A percentile compares a stretch with the other conserved stretches of the same genome.
phyloP scores from a whole-genome alignment of 2,888 invertebrate genomes.

The Epicampocera succincta region DNA sequence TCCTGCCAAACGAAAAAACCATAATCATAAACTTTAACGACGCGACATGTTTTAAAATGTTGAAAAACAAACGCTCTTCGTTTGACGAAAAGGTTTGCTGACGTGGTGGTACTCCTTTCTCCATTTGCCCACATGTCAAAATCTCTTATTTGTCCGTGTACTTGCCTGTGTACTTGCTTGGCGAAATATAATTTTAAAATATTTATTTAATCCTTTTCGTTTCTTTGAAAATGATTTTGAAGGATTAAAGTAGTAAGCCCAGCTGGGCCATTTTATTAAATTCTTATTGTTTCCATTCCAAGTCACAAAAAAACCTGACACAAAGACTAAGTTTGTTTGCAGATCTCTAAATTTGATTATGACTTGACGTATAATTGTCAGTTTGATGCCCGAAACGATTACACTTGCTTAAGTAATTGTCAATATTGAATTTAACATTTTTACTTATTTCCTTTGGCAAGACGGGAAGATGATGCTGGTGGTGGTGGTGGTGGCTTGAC shows the following conservation, averaged over 20 bases:
- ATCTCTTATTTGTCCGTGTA: slow-evolving; percentile 10
- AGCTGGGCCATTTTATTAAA: slow-evolving; percentile 68
- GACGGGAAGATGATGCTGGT: no score
- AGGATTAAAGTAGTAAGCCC: slow-evolving; percentile 71
- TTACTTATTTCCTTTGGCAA: slow-evolving; percentile 17
- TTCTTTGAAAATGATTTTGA: slow-evolving; percentile 48
- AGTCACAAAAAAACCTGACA: slow-evolving; percentile 6
- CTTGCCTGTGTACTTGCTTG: slow-evolving; percentile 9
- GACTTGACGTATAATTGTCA: slow-evolving; percentile 73
- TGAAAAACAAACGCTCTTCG: slow-evolving; percentile 32
- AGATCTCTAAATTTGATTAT: slow-evolving; percentile 72
- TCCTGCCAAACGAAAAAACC: slow-evolving; percentile 70
- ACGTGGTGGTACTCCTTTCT: background rate
- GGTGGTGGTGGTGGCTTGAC: slow-evolving; percentile 14
- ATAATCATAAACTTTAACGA: slow-evolving; percentile 82
- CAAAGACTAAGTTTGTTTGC: slow-evolving; percentile 54
- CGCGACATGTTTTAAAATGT: slow-evolving; percentile 71
- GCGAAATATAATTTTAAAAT: slow-evolving; percentile 55
- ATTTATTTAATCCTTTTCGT: slow-evolving; percentile 57
- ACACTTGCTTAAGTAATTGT: slow-evolving; percentile 76
- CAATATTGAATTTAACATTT: slow-evolving; percentile 73
- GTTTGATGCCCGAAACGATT: slow-evolving; percentile 64
- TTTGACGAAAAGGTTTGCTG: slow-evolving; percentile 14
- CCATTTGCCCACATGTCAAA: slow-evolving; percentile 59
- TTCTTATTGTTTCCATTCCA: slow-evolving; percentile 56